Evolutionary conservation across 2,888 invertebrate genomes (phyloP).

Genomic region (Patella pellucida): DNA sequence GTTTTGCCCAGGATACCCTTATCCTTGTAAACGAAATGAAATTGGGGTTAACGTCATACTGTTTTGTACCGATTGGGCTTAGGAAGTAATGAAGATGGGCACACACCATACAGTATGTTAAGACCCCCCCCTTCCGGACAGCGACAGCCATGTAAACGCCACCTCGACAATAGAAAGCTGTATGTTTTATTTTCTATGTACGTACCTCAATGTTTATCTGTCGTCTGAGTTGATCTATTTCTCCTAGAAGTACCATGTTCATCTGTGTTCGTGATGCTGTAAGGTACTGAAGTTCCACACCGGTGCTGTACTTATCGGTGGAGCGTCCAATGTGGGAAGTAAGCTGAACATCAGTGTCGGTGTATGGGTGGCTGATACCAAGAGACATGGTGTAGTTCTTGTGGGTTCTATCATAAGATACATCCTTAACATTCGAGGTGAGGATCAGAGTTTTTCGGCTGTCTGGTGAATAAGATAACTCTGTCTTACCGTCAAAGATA

Average conservation of each 20-base stretch:
- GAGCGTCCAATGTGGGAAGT: conserved; percentile 41
- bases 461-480: conserved; percentile 52
- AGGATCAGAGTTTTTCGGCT: conserved; percentile 50
- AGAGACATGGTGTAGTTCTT: conserved; percentile 43
- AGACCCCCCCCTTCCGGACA: too few relatives aligned
- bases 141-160: too few relatives aligned
- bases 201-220: conserved; percentile 45
- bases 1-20: too few relatives aligned
- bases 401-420: conserved; percentile 25
- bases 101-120: too few relatives aligned
- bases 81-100: too few relatives aligned
- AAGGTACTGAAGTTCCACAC: conserved; percentile 48
- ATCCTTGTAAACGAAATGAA: too few relatives aligned
- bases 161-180: too few relatives aligned
- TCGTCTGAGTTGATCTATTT: conserved; percentile 49
- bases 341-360: conserved; percentile 52
- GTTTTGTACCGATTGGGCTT: too few relatives aligned
- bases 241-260: conserved; percentile 47
- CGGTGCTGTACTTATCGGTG: conserved; percentile 40
- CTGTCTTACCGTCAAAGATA: conserved; percentile 49
- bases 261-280: conserved; percentile 44
- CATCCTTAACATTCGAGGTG: conserved; percentile 39
- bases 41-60: too few relatives aligned
- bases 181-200: background rate
- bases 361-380: conserved; percentile 55